Evolutionary conservation across 2,797 vertebrate genomes (phyloP).

Genomic region (Momotus momota): DNA sequence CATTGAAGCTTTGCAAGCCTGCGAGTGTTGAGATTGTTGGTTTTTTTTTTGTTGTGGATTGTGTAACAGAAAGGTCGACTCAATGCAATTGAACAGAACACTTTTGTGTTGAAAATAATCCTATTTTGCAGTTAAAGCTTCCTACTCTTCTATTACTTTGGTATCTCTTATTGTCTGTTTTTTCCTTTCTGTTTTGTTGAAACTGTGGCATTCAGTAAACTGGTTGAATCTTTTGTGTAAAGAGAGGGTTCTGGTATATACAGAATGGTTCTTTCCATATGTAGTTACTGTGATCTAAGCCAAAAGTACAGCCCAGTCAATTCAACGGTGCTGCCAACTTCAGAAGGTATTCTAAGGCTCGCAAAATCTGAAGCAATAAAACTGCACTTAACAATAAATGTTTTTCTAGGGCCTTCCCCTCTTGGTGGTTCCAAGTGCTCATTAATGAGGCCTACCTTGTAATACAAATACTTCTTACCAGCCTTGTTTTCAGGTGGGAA

Average conservation of each 20-base stretch:
- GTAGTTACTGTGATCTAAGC: neutral
- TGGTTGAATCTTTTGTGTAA: neutral
- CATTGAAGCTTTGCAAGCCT: neutral
- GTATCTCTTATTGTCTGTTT: neutral
- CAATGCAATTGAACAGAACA: neutral
- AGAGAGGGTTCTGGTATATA: neutral
- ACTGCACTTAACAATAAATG: neutral
- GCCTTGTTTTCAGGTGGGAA: neutral
- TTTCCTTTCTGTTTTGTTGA: neutral
- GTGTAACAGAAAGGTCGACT: neutral
- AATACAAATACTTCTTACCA: neutral
- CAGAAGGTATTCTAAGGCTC: neutral
- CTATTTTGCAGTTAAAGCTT: constrained; percentile 42
- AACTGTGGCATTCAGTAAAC: neutral
- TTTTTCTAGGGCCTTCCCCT: neutral
- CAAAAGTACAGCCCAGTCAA: neutral
- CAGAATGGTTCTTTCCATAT: neutral
- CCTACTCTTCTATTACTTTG: constrained; percentile 2
- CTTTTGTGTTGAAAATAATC: constrained; percentile 22
- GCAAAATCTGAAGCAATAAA: neutral
- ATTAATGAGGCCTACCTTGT: neutral
- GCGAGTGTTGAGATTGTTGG: neutral
- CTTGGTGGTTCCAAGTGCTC: neutral
- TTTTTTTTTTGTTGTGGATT: neutral
- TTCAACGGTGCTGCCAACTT: neutral